Evolutionary conservation across 1,140 invertebrate genomes (phyloP).

Genomic region (Sipha flava): DNA sequence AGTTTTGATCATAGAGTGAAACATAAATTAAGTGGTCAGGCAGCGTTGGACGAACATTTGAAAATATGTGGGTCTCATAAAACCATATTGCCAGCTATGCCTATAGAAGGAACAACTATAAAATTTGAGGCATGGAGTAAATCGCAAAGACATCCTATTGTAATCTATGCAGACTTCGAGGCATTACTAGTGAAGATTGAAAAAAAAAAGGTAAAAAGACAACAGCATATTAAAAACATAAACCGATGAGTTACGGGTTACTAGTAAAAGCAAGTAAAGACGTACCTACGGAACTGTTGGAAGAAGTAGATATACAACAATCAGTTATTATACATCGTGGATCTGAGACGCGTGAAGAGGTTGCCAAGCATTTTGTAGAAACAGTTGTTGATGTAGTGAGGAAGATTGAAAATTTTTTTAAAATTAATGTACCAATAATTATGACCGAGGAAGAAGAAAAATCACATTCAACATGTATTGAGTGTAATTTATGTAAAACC

Average conservation of each 20-base stretch:
- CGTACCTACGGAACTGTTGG: not conserved
- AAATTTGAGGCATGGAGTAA: not conserved
- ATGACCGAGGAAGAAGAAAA: not conserved
- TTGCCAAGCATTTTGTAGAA: not conserved
- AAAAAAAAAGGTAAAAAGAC: not conserved
- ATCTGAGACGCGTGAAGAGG: not conserved
- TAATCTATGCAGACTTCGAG: constrained; percentile 11
- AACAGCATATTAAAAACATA: not conserved
- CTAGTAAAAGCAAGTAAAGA: not conserved
- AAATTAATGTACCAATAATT: not conserved
- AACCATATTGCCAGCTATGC: not conserved
- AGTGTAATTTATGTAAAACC: not conserved
- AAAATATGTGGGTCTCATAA: not conserved
- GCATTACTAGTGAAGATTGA: not conserved
- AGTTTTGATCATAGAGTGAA: not conserved
- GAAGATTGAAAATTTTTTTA: not conserved
- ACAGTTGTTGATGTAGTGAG: not conserved
- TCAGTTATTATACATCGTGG: not conserved
- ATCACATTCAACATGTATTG: not conserved
- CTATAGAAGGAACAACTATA: not conserved
- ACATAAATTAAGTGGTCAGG: not conserved
- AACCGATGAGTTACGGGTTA: not conserved
- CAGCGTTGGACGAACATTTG: not conserved
- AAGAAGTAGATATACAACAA: not conserved
- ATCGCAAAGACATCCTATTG: not conserved